Evolutionary conservation across 2,113 vertebrate species (phyloP).

Genomic region (Synchiropus splendidus): DNA sequence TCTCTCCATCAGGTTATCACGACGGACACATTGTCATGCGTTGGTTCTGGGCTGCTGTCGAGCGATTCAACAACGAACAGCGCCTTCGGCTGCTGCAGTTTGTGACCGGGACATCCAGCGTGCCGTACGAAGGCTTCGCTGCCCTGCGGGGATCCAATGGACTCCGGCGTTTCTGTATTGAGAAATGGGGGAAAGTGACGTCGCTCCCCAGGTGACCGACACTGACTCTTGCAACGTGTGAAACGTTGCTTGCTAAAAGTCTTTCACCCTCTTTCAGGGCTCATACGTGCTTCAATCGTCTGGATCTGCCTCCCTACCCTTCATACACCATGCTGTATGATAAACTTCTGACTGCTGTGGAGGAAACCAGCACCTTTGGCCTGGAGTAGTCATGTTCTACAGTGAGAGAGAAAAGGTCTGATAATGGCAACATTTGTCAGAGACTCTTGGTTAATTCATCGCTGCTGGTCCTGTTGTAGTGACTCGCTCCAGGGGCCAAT

Average conservation of each 20-base stretch:
- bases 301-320: slow-evolving; percentile 95
- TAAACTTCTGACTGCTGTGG: slow-evolving; percentile 91
- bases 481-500: slow-evolving; percentile 1
- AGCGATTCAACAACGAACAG: slow-evolving; percentile 95
- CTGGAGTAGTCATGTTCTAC: slow-evolving; percentile 70
- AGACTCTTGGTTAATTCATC: neutral
- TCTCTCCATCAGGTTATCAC: slow-evolving; percentile 77
- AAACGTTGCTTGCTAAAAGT: neutral
- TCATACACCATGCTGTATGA: slow-evolving; percentile 92
- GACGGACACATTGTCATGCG: slow-evolving; percentile 94
- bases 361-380: slow-evolving; percentile 98
- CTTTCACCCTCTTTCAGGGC: slow-evolving; percentile 68
- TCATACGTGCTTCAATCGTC: slow-evolving; percentile 95
- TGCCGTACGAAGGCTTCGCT: slow-evolving; percentile 92
- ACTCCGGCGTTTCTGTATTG: slow-evolving; percentile 91
- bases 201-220: slow-evolving; percentile 83
- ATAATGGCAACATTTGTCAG: too few relatives aligned
- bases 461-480: neutral
- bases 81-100: slow-evolving; percentile 89
- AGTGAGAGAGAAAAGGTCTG: too few relatives aligned
- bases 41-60: slow-evolving; percentile 95
- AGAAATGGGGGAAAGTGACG: slow-evolving; percentile 97
- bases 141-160: slow-evolving; percentile 91
- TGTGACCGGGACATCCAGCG: slow-evolving; percentile 92
- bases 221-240: too few relatives aligned